Evolutionary conservation across 1,140 invertebrate species (phyloP), one percentile per base, ranked within the genome.

Genomic region (Nasonia giraulti): DNA sequence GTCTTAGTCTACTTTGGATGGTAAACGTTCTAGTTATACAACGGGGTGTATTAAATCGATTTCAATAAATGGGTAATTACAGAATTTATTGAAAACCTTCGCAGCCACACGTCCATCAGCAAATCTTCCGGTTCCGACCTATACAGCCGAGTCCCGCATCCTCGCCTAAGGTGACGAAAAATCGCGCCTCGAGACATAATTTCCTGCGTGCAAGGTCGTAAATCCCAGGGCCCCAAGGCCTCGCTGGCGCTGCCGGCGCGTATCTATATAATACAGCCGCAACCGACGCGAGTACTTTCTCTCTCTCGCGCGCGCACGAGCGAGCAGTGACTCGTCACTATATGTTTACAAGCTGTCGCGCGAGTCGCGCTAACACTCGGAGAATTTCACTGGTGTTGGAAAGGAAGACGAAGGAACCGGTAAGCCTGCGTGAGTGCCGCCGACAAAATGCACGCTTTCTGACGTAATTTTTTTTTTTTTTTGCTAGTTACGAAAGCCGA

Each of bases 391-490:
- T 89, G 20, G 17, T 7, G 27, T 1, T 27, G 76, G 79, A 86
- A 87, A 80, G 80, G 23, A 23, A 73, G 23, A 50, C 37, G 27
- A 62, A 71, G 75, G 31, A 69, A 27, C 55, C 55, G 55, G 55
- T 55, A 55, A 17, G 10, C 12, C 1, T 50, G 14, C 47, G 47
- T 14, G 47, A 11, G 14, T 17, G 69, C 23, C 66, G 12, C 23
- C 66, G 12, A 66, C 12, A 73, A 83, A 87, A 85, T 69, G 62
- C 76, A 62, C 74, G 27, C 83, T 85, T 85, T 78, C 84, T 87
- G 88, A 88, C 86, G 88, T 88, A 88, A 89, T 89, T 89, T 87
- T n/a, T 11, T 37, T 37, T n/a, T 11, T 66, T 88, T 87, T 88
- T 85, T 80, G 78, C 62, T 55, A 23, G 40, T 91, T 89, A 88